These are phyloP conservation scores for Desoria tigrina DNA, from an alignment of 2,888 invertebrate species.

Conservation along the genomic window DNA sequence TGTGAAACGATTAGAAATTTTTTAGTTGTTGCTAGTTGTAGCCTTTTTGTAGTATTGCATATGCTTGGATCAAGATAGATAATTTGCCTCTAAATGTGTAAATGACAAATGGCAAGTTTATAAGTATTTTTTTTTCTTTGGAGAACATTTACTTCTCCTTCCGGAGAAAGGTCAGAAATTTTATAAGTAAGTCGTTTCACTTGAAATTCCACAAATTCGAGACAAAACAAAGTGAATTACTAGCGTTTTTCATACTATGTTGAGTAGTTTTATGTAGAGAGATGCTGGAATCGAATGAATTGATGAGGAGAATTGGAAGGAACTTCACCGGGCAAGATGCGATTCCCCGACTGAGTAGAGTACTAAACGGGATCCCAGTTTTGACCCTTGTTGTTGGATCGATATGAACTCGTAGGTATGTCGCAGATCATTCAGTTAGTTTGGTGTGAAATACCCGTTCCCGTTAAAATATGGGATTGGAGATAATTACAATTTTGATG, in stretches of 20 bases:
- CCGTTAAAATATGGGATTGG: neutral
- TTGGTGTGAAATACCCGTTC: neutral
- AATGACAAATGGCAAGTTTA: too few relatives aligned
- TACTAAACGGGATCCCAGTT: conserved; percentile 28
- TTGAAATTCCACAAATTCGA: too few relatives aligned
- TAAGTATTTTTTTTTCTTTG: too few relatives aligned
- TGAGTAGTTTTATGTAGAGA: neutral
- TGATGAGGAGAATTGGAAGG: neutral
- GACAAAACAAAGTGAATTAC: too few relatives aligned
- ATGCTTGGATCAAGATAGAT: too few relatives aligned
- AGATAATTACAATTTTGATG: neutral
- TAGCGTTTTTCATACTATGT: neutral
- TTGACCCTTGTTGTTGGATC: conserved; percentile 16
- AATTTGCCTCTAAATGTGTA: too few relatives aligned
- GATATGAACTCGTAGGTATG: neutral
- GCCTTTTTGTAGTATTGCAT: too few relatives aligned
- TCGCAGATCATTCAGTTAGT: neutral
- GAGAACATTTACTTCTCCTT: too few relatives aligned
- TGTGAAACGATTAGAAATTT: too few relatives aligned
- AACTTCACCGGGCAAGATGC: conserved; percentile 26
- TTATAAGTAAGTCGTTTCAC: too few relatives aligned
- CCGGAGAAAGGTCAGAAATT: too few relatives aligned
- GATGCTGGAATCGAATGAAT: neutral
- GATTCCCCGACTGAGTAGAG: conserved; percentile 40
- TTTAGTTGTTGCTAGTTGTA: too few relatives aligned